Percentiles rank a stretch among this genome's conserved stretches.
Evolutionary conservation across 2,888 invertebrate species (phyloP).

Genomic region (Lordiphosa fenestrarum): DNA sequence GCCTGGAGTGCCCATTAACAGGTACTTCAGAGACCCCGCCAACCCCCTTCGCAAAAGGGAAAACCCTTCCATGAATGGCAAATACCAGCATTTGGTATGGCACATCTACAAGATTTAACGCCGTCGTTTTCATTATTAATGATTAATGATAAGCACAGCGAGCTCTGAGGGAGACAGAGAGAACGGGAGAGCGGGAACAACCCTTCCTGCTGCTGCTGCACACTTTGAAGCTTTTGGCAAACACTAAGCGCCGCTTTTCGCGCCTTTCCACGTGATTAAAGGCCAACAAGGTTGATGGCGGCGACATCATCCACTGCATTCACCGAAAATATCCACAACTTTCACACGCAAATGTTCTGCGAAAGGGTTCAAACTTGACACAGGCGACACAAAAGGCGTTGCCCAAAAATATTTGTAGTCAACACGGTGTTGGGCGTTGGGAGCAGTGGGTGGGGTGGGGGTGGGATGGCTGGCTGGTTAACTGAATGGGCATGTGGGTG

Average conservation of each 20-base stretch:
- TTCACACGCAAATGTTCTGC: constrained; percentile 69
- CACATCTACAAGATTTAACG: constrained; percentile 67
- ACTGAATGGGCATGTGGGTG: constrained; percentile 8
- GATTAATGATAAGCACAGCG: constrained; percentile 78
- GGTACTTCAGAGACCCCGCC: constrained; percentile 68
- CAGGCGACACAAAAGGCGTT: constrained; percentile 50
- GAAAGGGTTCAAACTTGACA: constrained; percentile 52
- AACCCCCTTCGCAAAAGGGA: constrained; percentile 21
- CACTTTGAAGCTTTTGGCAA: constrained; percentile 73
- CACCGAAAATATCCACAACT: constrained; percentile 49
- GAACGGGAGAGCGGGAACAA: constrained; percentile 18
- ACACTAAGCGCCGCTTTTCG: constrained; percentile 77
- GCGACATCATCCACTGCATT: constrained; percentile 46
- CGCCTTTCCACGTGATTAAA: constrained; percentile 80
- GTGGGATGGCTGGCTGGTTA: neutral
- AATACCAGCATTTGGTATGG: constrained; percentile 77
- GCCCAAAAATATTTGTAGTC: constrained; percentile 61
- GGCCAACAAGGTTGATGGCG: constrained; percentile 48
- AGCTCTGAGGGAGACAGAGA: constrained; percentile 1
- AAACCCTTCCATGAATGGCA: constrained; percentile 43
- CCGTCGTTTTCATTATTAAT: constrained; percentile 78
- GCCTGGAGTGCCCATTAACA: constrained; percentile 76
- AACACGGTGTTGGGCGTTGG: constrained; percentile 10
- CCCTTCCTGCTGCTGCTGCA: constrained; percentile 30
- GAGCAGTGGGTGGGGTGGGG: constrained; percentile 1